A percentile compares a stretch with the other conserved stretches of the same genome.
Conservation (phyloP, 1,140 invertebrate genomes). For the Drosophila watanabei region DNA sequence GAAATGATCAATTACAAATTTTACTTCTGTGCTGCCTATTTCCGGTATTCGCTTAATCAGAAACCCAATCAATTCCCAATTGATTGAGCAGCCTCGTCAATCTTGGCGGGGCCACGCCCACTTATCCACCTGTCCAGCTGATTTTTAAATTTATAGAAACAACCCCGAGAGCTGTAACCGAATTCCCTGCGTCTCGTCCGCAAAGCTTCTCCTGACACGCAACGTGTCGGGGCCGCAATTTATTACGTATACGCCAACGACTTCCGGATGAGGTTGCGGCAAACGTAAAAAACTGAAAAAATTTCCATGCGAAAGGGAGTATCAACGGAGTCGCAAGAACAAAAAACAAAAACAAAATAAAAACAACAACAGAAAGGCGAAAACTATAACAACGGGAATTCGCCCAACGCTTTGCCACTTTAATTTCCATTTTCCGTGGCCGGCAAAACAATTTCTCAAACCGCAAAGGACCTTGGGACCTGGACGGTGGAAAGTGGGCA, state of each 20-base stretch:
- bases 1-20: not conserved
- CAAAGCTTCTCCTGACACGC: slow-evolving; percentile 63
- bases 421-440: slow-evolving; percentile 81
- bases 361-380: slow-evolving; percentile 3
- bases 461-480: slow-evolving; percentile 42
- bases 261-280: slow-evolving; percentile 67
- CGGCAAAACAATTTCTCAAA: slow-evolving; percentile 66
- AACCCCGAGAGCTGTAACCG: slow-evolving; percentile 8
- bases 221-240: slow-evolving; percentile 59
- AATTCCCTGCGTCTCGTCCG: slow-evolving; percentile 26
- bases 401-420: slow-evolving; percentile 65
- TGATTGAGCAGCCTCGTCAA: slow-evolving; percentile 37
- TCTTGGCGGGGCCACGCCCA: slow-evolving; percentile 21
- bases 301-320: slow-evolving; percentile 54
- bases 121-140: slow-evolving; percentile 34
- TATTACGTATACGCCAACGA: slow-evolving; percentile 81
- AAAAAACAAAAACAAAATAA: not conserved
- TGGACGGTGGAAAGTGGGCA: not conserved
- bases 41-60: not conserved
- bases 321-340: slow-evolving; percentile 19
- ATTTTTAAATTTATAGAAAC: slow-evolving; percentile 31
- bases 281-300: slow-evolving; percentile 35
- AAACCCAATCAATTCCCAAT: slow-evolving; percentile 30
- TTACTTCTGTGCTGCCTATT: not conserved
- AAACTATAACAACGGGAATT: slow-evolving; percentile 52